A percentile compares a stretch with the other conserved stretches of the same genome.
Evolutionary conservation across 2,888 invertebrate genomes (phyloP).

Genomic region (Antheraea assamensis): DNA sequence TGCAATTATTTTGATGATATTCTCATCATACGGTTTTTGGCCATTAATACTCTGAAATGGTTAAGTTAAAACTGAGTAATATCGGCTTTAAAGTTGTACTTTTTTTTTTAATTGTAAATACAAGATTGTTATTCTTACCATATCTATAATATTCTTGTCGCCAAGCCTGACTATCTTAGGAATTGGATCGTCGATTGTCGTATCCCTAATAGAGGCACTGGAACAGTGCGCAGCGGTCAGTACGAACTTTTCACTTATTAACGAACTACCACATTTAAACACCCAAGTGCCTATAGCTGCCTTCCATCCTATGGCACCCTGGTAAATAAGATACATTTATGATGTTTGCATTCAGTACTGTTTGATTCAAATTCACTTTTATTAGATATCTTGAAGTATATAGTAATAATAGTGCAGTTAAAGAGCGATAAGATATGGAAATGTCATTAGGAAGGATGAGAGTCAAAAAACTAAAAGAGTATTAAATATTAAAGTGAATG

Average conservation of each 20-base stretch:
- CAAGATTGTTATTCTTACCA: conserved; percentile 30
- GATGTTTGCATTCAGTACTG: neutral
- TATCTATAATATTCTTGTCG: conserved; percentile 49
- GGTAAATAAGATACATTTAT: conserved; percentile 23
- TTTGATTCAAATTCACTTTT: too few species aligned
- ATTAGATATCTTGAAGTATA: too few species aligned
- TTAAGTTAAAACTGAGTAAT: neutral
- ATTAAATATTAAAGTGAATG: too few species aligned
- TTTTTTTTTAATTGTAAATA: neutral
- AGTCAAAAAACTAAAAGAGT: too few species aligned
- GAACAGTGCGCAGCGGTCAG: conserved; percentile 87
- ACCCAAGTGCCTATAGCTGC: conserved; percentile 47
- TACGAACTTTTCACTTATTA: conserved; percentile 84
- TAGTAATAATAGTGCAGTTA: too few species aligned
- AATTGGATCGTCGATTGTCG: conserved; percentile 40
- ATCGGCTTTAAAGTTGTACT: neutral
- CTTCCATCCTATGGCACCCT: conserved; percentile 66
- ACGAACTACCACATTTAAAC: conserved; percentile 84
- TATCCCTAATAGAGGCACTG: conserved; percentile 41
- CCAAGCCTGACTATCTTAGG: conserved; percentile 61
- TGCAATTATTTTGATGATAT: conserved; percentile 46
- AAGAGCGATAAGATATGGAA: too few species aligned
- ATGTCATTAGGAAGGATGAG: too few species aligned
- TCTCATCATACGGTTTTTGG: conserved; percentile 35
- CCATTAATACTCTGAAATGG: conserved; percentile 30